Base-by-base conservation (phyloP, 2,113 vertebrate genomes). In the Hucho hucho region DNA sequence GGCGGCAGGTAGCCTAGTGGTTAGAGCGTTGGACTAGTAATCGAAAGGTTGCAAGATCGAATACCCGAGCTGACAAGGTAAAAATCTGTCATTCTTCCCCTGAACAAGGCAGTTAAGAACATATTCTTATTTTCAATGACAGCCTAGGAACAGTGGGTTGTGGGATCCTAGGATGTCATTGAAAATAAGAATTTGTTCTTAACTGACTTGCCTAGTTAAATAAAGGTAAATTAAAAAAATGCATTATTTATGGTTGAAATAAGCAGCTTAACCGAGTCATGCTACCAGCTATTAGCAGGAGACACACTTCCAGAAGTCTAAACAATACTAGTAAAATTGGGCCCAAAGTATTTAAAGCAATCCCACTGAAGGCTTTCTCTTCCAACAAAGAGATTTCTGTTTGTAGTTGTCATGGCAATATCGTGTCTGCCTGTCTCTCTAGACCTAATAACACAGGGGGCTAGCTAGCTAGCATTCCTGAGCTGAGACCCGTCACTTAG, bases 201-300 rank as follows among this genome's bases (percentile, higher is more conserved):
- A n/a, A n/a, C n/a, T n/a, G n/a, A n/a, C n/a, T n/a, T n/a, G n/a
- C n/a, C n/a, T n/a, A n/a, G n/a, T n/a, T n/a, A n/a, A n/a, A n/a
- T n/a, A n/a, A n/a, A n/a, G n/a, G n/a, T n/a, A n/a, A n/a, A n/a
- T n/a, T n/a, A n/a, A n/a, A n/a, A n/a, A n/a, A n/a, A 91, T 93
- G 89, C 90, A 92, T 93, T 92, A 92, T 92, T 93, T 92, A 91
- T 92, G 88, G 89, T 82, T 46, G 81, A 90, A 91, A 92, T 92
- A 93, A 92, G 90, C 90, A 85, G 89, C 90, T 93, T 91, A 92
- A 91, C 92, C 75, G 81, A 87, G 87, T 88, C 87, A 63, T 86
- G 86, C 87, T 87, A 90, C 82, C 87, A 92, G 90, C 91, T 91
- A 93, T 93, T 90, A 92, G 87, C 89, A 90, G 72, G 89, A 93